A percentile compares a stretch with the other conserved stretches of the same genome.
These are phyloP conservation scores for Hydrolagus colliei DNA, from an alignment of 2,797 vertebrate genomes.

Conservation along the genomic window DNA sequence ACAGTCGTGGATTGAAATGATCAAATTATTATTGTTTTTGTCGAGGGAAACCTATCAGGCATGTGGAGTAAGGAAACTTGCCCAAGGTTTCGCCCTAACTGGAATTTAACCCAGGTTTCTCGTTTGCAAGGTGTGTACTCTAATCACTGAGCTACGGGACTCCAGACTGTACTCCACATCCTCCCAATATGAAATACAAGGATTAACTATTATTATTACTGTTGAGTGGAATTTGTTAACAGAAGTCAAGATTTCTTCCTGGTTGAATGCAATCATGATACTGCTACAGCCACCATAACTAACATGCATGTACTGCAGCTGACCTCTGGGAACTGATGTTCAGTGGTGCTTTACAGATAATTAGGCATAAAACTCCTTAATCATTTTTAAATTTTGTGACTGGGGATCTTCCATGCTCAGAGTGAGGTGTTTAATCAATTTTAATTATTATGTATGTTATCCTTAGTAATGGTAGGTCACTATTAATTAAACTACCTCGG, in stretches of 20 bases:
- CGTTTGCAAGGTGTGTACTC: no score
- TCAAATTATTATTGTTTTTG: no score
- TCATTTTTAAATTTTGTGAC: constrained; percentile 26
- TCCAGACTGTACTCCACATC: no score
- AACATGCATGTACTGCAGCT: background rate
- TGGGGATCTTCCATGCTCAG: constrained; percentile 15
- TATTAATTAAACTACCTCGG: constrained; percentile 25
- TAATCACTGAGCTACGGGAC: no score
- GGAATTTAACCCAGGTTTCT: no score
- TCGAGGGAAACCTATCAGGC: no score
- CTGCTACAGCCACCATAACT: background rate
- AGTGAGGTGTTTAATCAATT: constrained; percentile 27
- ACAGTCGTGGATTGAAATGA: no score
- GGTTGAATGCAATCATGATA: background rate
- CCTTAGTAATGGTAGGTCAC: constrained; percentile 16
- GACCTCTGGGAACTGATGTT: background rate
- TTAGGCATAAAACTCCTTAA: constrained; percentile 25
- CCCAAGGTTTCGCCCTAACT: no score
- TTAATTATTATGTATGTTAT: constrained; percentile 29
- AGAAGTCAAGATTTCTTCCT: background rate
- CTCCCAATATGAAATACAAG: background rate
- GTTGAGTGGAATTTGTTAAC: background rate
- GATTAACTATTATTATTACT: background rate
- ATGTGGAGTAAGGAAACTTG: no score
- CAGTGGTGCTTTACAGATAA: constrained; percentile 10